Base-by-base conservation (phyloP, 1,140 invertebrate genomes). In the Drosophila malerkotliana region DNA sequence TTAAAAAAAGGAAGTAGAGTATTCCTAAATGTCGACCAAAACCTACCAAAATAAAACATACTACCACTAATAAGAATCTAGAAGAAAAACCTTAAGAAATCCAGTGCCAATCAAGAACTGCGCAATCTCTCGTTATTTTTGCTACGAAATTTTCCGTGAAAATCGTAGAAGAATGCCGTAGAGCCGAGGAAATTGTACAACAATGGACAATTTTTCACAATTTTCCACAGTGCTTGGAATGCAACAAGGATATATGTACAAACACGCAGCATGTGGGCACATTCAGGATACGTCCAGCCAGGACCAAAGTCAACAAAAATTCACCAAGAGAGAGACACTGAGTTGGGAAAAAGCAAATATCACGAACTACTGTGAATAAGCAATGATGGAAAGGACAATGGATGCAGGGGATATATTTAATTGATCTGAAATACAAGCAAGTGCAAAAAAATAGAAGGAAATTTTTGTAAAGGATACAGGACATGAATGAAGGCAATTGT, bases 351-450 rank as follows among this genome's bases (percentile, higher is more conserved):
- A 77, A 77, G 62, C 63, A 84, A 85, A 84, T 80, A 84, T 84
- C 80, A 84, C 81, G 77, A 72, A 81, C 72, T 59, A 67, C 55
- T 75, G 44, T 61, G 14, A 37, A 45, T 44, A 68, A 64, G 47
- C 75, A 81, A 39, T 34, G 30, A 26, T 41, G 59, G 52, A 47
- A n/a, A 41, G 21, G 15, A 71, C 61, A 69, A 82, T 60, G 59
- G 32, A 21, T 2, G 47, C 45, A 26, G 26, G 48, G 14, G 75
- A 79, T 69, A 75, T 57, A 76, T 88, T 87, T 87, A 87, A 87
- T 87, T 88, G 82, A 87, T 85, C 82, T 64, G 80, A 88, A 88
- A 88, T 88, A 87, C 82, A 87, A 87, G 88, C 82, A 87, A 87
- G 82, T 87, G 82, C 82, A 81, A 87, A 85, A 52, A 57, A n/a